Evolutionary conservation across 2,113 vertebrate genomes (phyloP).

Genomic region (Ascaphus truei): DNA sequence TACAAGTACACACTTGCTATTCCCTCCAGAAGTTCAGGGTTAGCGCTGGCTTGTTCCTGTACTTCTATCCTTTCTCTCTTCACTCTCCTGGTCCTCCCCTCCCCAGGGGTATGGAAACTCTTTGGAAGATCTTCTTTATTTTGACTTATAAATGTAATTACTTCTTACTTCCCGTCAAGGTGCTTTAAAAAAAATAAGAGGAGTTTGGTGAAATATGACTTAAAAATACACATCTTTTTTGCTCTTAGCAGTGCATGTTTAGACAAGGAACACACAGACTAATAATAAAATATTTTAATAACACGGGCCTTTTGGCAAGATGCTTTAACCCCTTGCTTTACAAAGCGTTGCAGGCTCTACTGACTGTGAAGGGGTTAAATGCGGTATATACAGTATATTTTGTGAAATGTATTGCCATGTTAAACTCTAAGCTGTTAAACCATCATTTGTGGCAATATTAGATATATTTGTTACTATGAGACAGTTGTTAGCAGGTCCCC

Average conservation of each 20-base stretch:
- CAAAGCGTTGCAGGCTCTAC: too few relatives aligned
- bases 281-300: slow-evolving; percentile 23
- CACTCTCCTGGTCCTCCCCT: slow-evolving; percentile 1
- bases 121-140: background rate
- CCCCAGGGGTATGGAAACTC: slow-evolving; percentile 26
- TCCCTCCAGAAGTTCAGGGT: background rate
- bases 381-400: too few relatives aligned
- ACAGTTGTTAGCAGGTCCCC: too few relatives aligned
- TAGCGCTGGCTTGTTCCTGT: background rate
- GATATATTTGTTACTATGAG: too few relatives aligned
- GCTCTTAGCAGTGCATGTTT: slow-evolving; percentile 15
- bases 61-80: slow-evolving; percentile 7
- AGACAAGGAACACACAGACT: background rate
- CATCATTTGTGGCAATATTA: too few relatives aligned
- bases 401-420: too few relatives aligned
- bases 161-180: slow-evolving; percentile 22
- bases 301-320: background rate
- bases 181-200: slow-evolving; percentile 20
- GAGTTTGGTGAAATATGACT: slow-evolving; percentile 21
- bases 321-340: slow-evolving; percentile 1
- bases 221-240: slow-evolving; percentile 11
- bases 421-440: too few relatives aligned
- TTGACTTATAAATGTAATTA: slow-evolving; percentile 30
- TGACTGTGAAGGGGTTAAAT: too few relatives aligned
- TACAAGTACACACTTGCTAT: background rate